A percentile compares a stretch with the other conserved stretches of the same genome.
phyloP scores from a whole-genome alignment of 2,797 vertebrate species.

The Crenuchus spilurus region DNA sequence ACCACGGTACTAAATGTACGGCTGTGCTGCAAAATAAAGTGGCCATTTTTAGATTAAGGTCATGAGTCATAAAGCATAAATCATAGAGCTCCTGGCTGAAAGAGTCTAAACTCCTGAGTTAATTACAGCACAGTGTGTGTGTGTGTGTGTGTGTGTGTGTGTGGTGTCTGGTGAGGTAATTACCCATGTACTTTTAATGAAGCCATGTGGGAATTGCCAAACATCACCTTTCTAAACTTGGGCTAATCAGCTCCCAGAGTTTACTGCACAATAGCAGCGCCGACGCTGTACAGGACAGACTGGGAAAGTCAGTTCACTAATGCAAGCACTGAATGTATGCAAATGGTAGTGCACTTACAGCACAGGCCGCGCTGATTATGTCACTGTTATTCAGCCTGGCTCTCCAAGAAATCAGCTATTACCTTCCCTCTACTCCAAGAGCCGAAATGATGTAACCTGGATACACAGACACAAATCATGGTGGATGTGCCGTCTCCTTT shows the following conservation, averaged over 20 bases:
- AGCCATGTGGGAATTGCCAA: conserved; percentile 51
- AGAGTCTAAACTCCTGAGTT: conserved; percentile 42
- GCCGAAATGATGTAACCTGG: conserved; percentile 1
- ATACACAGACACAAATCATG: not conserved
- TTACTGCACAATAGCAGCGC: conserved; percentile 29
- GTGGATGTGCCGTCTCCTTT: not conserved
- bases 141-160: conserved; percentile 18
- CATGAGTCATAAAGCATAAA: conserved; percentile 54
- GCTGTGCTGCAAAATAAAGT: conserved; percentile 40
- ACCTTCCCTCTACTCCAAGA: not conserved
- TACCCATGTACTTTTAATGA: conserved; percentile 57
- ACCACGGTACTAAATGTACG: not conserved
- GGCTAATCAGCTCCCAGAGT: conserved; percentile 49
- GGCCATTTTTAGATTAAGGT: conserved; percentile 48
- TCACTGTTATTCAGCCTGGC: conserved; percentile 12
- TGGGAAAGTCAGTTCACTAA: conserved; percentile 27
- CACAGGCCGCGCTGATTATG: not conserved
- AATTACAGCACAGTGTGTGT: conserved; percentile 43
- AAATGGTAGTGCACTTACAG: conserved; percentile 24
- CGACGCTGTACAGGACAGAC: not conserved
- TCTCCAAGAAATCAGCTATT: not conserved
- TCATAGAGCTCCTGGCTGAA: conserved; percentile 41
- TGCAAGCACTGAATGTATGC: conserved; percentile 3
- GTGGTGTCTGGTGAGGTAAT: conserved; percentile 52
- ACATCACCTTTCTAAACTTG: conserved; percentile 50